These are phyloP conservation scores for Sebastes hopkinsi DNA, from an alignment of 2,797 vertebrate species.

Conservation along the genomic window DNA sequence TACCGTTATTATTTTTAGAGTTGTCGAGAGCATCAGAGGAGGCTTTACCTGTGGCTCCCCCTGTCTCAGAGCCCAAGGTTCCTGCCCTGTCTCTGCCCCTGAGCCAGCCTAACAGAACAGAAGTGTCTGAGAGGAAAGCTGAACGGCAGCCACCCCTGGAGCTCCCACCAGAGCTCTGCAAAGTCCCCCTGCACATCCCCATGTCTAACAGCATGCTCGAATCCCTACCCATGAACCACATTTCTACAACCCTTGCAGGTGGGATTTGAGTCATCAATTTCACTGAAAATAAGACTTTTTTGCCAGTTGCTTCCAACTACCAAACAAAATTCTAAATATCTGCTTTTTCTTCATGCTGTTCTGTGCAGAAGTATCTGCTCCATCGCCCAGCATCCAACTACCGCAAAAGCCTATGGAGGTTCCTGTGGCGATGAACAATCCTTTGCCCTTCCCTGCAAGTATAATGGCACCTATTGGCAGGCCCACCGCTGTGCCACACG, in stretches of 20 bases:
- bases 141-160: conserved; percentile 67
- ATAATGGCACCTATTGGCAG: conserved; percentile 81
- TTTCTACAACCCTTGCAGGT: conserved; percentile 74
- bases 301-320: not conserved
- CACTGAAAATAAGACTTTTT: not conserved
- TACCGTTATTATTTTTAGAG: conserved; percentile 40
- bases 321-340: not conserved
- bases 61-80: conserved; percentile 69
- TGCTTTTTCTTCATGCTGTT: not conserved
- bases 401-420: conserved; percentile 76
- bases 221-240: conserved; percentile 67
- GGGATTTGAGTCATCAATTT: not conserved
- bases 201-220: conserved; percentile 77
- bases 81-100: conserved; percentile 71
- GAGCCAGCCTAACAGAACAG: conserved; percentile 62
- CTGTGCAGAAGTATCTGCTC: conserved; percentile 80
- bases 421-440: conserved; percentile 80
- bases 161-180: conserved; percentile 69
- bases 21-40: conserved; percentile 74
- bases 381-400: conserved; percentile 74
- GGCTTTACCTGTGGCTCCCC: conserved; percentile 67
- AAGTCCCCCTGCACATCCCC: conserved; percentile 69
- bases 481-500: conserved; percentile 80
- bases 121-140: conserved; percentile 65
- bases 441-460: conserved; percentile 80